Evolutionary conservation across 2,888 invertebrate genomes (phyloP), one percentile per base, ranked within the genome.

Genomic region (Creontiades dilutus): DNA sequence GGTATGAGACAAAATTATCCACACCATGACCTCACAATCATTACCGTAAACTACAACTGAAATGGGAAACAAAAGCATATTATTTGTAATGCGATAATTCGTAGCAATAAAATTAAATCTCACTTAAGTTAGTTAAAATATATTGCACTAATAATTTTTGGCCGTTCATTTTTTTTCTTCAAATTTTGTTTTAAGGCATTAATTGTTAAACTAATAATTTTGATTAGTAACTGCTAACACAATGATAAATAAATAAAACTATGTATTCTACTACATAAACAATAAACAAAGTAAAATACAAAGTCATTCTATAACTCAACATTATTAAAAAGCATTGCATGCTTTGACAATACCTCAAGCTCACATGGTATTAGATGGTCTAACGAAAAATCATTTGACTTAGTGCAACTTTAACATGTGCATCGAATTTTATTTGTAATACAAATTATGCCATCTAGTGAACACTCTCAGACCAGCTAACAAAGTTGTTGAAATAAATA

Each of bases 261-360:
- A 86, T 86, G 57, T 55, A 75, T 68, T 86, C 47, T 78, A 88
- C 80, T 14, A 55, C n/a, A 80, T 76, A 28, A 88, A 88, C 80
- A 80, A 68, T 7, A 88, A 88, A 78, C 88, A 78, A 47, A 78
- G 57, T 80, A 76, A 55, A 88, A 23, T 55, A 75, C 55, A 55
- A 28, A 76, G 61, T 88, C 88, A 78, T 78, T 88, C 23, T n/a
- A 76, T 23, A 55, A 61, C 19, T 80, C 88, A 80, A 88, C 61
- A 88, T 75, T 68, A 75, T 88, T 88, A 78, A 88, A 76, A 88
- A 88, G 88, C 88, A 88, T 88, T 88, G 47, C n/a, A 88, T 88
- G 88, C 88, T 88, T 88, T 37, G 75, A 61, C 12, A 28, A 88
- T 27, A 48, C 52, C 52, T 19, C 16, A 52, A 61, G 27, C 48